Evolutionary conservation across 2,888 invertebrate species (phyloP).

Genomic region (Mythimna ferrago): DNA sequence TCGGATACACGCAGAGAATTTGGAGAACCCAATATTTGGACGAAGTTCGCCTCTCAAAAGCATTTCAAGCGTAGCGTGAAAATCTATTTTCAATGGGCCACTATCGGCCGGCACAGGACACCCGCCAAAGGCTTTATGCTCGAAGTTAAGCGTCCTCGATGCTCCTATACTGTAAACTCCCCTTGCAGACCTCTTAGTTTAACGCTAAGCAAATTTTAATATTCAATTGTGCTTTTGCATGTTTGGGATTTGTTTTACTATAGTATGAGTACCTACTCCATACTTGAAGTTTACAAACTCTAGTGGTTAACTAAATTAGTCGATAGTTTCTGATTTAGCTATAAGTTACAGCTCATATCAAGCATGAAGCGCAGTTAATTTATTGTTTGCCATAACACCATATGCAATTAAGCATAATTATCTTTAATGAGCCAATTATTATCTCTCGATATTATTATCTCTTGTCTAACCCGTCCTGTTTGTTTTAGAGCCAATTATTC

Average conservation of each 20-base stretch:
- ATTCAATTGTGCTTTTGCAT: slow-evolving; percentile 87
- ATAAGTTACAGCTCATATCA: slow-evolving; percentile 2
- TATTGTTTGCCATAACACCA: slow-evolving; percentile 14
- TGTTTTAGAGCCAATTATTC: slow-evolving; percentile 30
- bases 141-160: slow-evolving; percentile 85
- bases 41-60: slow-evolving; percentile 83
- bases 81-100: slow-evolving; percentile 90
- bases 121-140: slow-evolving; percentile 85
- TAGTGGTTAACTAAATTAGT: slow-evolving; percentile 5
- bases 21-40: slow-evolving; percentile 79
- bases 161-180: slow-evolving; percentile 81
- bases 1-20: slow-evolving; percentile 66
- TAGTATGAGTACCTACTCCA: slow-evolving; percentile 39
- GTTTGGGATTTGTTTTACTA: slow-evolving; percentile 62
- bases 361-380: slow-evolving; percentile 22
- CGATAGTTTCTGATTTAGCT: slow-evolving; percentile 1
- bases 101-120: slow-evolving; percentile 88
- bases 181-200: slow-evolving; percentile 82
- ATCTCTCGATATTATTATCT: slow-evolving; percentile 13
- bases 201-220: slow-evolving; percentile 89
- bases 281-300: slow-evolving; percentile 38
- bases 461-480: slow-evolving; percentile 11
- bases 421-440: slow-evolving; percentile 27
- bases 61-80: slow-evolving; percentile 86
- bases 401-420: slow-evolving; percentile 25